Percentiles rank a stretch among this genome's conserved stretches.
Conservation (phyloP, 2,888 invertebrate species). For the Dicycla oo region DNA sequence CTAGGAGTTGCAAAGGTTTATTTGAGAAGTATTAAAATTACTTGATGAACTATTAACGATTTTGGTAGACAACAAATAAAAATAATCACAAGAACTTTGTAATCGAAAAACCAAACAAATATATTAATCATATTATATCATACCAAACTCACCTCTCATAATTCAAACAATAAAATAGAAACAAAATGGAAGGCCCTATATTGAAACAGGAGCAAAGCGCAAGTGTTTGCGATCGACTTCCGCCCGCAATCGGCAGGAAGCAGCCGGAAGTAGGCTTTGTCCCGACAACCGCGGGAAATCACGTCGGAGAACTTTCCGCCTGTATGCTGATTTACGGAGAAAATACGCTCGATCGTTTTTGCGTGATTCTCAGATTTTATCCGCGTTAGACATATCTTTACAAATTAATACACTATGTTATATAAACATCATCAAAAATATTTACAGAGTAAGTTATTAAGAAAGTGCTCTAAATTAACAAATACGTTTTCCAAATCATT, state of each 20-base stretch:
- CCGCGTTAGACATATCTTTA: too few species aligned
- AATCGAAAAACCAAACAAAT: neutral
- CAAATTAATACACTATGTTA: too few species aligned
- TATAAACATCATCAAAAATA: too few species aligned
- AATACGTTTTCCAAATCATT: too few species aligned
- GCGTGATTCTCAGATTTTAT: too few species aligned
- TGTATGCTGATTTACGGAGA: neutral
- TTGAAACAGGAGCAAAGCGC: constrained; percentile 41
- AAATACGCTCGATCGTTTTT: too few species aligned
- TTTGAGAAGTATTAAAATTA: too few species aligned
- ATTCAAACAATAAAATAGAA: constrained; percentile 34
- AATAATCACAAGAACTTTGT: neutral
- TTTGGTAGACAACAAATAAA: too few species aligned
- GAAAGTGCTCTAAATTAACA: too few species aligned
- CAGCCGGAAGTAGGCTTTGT: constrained; percentile 54
- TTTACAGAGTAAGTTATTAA: too few species aligned
- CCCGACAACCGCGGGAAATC: constrained; percentile 55
- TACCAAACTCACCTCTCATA: neutral
- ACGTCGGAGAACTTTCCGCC: constrained; percentile 21
- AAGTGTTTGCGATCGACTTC: constrained; percentile 47
- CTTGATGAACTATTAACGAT: too few species aligned
- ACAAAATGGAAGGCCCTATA: constrained; percentile 14
- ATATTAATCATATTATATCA: neutral
- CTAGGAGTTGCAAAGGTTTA: too few species aligned
- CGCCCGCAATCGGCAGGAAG: constrained; percentile 38